Base-by-base conservation (phyloP, 2,888 invertebrate species). In the Dryococelus australis region DNA sequence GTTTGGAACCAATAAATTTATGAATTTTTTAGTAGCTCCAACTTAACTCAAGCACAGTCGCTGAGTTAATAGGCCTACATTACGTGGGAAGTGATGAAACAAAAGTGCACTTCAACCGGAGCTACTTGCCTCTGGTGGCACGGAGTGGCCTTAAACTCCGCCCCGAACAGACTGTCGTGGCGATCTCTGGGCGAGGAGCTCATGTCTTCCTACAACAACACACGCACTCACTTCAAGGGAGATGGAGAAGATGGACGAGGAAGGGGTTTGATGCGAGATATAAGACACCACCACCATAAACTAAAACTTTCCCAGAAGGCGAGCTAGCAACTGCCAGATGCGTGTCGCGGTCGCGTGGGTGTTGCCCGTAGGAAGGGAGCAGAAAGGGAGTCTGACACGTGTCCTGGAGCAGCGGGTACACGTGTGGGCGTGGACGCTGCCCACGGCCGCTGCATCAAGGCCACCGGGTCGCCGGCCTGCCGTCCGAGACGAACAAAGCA, bases 111-210 rank as follows among this genome's bases (percentile, higher is more conserved):
- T 35, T 35, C 35, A 47, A 47, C n/a, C 16, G 20, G 20, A n/a
- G 65, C 65, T 89, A 90, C 91, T 91, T 91, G 91, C 92, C 92
- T 92, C 89, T 91, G 91, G 89, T 92, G 92, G 87, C 91, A 90
- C 78, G 91, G 91, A 83, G 91, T 90, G 88, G 91, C 91, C 88
- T 90, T 90, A 89, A 91, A 91, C 86, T 91, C 91, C 28, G 91
- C 91, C 85, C 91, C 91, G 89, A 91, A 92, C 86, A 92, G 90
- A 88, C 92, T 91, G 87, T 90, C 90, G 88, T 90, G 90, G 86
- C 91, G 90, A 86, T 92, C 91, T 86, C 91, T 91, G 81, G 91
- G 92, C 87, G 92, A 80, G 26, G 83, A 83, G 26, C 20, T 43
- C 83, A 83, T 83, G 10, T 91, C 88, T 91, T 91, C 90, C 90